These are phyloP conservation scores for Drosophila longiperda DNA, from an alignment of 2,888 invertebrate species.

Conservation along the genomic window DNA sequence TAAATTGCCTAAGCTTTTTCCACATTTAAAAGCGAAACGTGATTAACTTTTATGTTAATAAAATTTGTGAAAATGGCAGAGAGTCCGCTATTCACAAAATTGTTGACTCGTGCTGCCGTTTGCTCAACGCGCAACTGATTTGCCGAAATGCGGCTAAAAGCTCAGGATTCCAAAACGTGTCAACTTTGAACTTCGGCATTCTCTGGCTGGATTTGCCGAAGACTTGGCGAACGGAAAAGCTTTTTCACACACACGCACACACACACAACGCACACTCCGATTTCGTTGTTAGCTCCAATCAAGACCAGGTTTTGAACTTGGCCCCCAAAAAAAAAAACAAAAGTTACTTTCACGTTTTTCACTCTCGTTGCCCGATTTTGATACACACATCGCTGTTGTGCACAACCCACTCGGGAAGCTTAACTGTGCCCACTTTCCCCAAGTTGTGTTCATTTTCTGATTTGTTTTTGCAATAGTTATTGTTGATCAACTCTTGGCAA, in stretches of 20 bases:
- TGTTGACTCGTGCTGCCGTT: constrained; percentile 56
- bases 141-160: constrained; percentile 53
- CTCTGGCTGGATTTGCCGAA: constrained; percentile 46
- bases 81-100: constrained; percentile 40
- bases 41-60: constrained; percentile 14
- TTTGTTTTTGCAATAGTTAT: constrained; percentile 24
- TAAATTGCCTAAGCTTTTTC: background rate
- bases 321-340: background rate
- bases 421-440: background rate
- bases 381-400: constrained; percentile 8
- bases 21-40: constrained; percentile 20
- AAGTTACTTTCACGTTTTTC: constrained; percentile 49
- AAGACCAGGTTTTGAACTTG: constrained; percentile 48
- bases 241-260: constrained; percentile 20
- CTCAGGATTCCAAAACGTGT: constrained; percentile 16
- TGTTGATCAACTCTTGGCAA: constrained; percentile 32
- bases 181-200: constrained; percentile 50
- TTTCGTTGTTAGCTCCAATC: constrained; percentile 57
- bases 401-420: background rate
- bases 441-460: background rate
- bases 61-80: constrained; percentile 12
- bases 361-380: constrained; percentile 39
- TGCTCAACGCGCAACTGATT: constrained; percentile 70
- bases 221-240: constrained; percentile 32
- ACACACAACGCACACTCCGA: constrained; percentile 17